Evolutionary conservation across 2,113 vertebrate species (phyloP).

Genomic region (Pyrgilauda ruficollis): DNA sequence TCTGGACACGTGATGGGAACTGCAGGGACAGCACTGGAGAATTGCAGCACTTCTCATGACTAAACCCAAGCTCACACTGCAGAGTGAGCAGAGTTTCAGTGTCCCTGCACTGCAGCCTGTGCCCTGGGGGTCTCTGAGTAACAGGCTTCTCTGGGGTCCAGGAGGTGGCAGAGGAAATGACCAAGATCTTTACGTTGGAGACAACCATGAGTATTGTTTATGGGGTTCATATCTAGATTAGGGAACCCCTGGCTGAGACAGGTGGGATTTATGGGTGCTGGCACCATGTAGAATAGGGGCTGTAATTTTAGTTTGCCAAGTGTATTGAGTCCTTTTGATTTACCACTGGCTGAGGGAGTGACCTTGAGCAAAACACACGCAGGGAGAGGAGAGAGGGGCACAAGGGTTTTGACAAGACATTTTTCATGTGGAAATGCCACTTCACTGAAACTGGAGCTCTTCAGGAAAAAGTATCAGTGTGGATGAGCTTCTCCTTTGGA

Average conservation of each 20-base stretch:
- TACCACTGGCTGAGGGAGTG: slow-evolving; percentile 42
- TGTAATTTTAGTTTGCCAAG: slow-evolving; percentile 46
- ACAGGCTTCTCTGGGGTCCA: background rate
- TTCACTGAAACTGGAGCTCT: background rate
- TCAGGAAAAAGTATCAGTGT: background rate
- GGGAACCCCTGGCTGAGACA: slow-evolving; percentile 1
- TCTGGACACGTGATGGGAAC: background rate
- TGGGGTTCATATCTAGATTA: background rate
- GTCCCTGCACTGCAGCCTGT: background rate
- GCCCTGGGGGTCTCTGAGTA: background rate
- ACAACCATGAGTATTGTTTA: background rate
- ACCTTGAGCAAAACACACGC: slow-evolving; percentile 35
- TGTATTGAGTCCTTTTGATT: slow-evolving; percentile 46
- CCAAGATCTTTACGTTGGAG: background rate
- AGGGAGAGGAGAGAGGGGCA: background rate
- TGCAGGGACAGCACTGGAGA: accelerated
- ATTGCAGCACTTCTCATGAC: background rate
- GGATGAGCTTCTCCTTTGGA: background rate
- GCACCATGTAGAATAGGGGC: slow-evolving; percentile 12
- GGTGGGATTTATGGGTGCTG: slow-evolving; percentile 20
- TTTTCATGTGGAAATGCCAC: slow-evolving; percentile 40
- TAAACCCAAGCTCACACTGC: background rate
- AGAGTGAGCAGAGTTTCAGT: background rate
- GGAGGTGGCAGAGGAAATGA: background rate
- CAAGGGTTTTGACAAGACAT: slow-evolving; percentile 24